Evolutionary conservation across 2,113 vertebrate genomes (phyloP), one percentile per base, ranked within the genome.

Genomic region (Thunnus maccoyii): DNA sequence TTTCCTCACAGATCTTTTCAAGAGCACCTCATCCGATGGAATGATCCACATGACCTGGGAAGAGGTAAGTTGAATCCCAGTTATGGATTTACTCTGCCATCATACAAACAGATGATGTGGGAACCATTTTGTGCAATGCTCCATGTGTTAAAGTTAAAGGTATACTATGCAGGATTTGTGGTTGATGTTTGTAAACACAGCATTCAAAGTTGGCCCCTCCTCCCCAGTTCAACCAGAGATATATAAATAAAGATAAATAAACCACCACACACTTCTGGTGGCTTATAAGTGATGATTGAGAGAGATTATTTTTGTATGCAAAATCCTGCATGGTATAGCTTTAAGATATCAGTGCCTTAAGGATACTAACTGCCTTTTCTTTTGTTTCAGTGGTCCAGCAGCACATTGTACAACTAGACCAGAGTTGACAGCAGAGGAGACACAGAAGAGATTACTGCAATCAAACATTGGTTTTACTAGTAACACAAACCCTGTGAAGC

Each of bases 401-500:
- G n/a, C 8, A 16, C n/a, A 1, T 3, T 82, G 64, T 86, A 87
- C 72, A 81, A 60, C 72, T 89, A 79, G 32, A 83, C 16, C 8
- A 1, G 22, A 27, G 41, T 17, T n/a, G 8, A 36, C 47, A n/a
- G 25, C 67, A 25, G 30, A 36, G 13, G 0, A 68, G 30, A 50
- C 25, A 14, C 69, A 27, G 51, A 46, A 18, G 48, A 83, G 64
- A 71, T 8, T 47, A 16, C 27, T 46, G 18, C 62, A 56, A 61
- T 20, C n/a, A 48, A 9, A 48, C 14, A 1, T 46, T 44, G n/a
- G 13, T 54, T 36, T 27, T 10, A 17, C 2, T 2, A n/a, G 3
- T 41, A 73, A 52, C 2, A 32, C 9, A 36, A 13, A 80, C 27
- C 52, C 15, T 55, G 9, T 12, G 12, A 71, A 65, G 36, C 27